These are phyloP conservation scores for Phenganax subtilis DNA, from an alignment of 92 coral and sea anemone genomes.

Conservation along the genomic window DNA sequence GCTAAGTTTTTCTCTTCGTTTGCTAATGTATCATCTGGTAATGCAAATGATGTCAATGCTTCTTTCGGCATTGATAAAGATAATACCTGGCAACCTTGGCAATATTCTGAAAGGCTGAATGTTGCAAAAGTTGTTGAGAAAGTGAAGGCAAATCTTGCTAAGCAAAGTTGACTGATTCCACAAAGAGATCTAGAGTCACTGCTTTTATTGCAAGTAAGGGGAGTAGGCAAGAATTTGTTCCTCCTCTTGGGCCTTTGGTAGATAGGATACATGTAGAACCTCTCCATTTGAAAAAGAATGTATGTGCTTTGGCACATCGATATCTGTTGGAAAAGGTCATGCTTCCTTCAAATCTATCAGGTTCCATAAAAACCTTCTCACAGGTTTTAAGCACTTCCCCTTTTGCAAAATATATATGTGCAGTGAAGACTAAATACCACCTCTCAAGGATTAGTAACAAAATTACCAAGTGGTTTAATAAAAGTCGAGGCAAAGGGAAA, in stretches of 20 bases:
- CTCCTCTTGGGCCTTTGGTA: neutral
- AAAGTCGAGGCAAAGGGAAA: conserved; percentile 23
- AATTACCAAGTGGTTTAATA: conserved; percentile 31
- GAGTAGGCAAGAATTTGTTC: conserved; percentile 11
- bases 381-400: conserved; percentile 16
- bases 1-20: too few species aligned
- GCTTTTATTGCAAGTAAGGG: conserved; percentile 8
- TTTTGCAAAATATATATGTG: conserved; percentile 9
- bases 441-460: conserved; percentile 24
- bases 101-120: neutral
- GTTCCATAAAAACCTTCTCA: neutral
- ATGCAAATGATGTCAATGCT: too few species aligned
- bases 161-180: conserved; percentile 13
- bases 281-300: neutral
- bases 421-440: neutral
- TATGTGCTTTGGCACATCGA: neutral
- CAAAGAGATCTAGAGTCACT: neutral
- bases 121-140: neutral
- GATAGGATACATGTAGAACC: conserved; percentile 9
- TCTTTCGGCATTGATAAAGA: too few species aligned
- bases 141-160: neutral
- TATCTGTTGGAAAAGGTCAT: conserved; percentile 9
- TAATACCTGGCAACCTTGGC: neutral
- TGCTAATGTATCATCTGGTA: too few species aligned
- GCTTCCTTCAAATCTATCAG: conserved; percentile 19